Evolutionary conservation across 2,797 vertebrate genomes (phyloP).

Genomic region (Galaxias olidus): DNA sequence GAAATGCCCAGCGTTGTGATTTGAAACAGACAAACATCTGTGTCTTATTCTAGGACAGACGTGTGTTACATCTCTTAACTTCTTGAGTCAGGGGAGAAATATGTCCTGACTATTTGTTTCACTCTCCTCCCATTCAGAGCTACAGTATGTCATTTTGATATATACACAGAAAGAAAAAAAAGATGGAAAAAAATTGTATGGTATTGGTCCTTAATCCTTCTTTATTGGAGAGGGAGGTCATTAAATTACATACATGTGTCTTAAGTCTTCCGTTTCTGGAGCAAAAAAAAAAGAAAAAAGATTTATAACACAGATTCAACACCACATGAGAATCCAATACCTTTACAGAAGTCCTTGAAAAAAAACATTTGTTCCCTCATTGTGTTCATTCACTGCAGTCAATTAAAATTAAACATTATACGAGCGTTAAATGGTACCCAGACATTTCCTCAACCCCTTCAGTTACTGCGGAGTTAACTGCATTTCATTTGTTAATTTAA

Average conservation of each 20-base stretch:
- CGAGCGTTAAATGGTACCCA: not conserved
- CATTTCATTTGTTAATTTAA: constrained; percentile 37
- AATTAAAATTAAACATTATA: too few relatives aligned
- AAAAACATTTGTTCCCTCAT: not conserved
- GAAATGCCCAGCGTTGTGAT: constrained; percentile 39
- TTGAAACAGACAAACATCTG: constrained; percentile 48
- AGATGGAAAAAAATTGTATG: too few relatives aligned
- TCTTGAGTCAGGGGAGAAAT: constrained; percentile 72
- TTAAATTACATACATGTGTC: constrained; percentile 73
- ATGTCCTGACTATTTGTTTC: constrained; percentile 65
- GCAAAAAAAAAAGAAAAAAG: constrained; percentile 56
- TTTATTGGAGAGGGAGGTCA: constrained; percentile 70
- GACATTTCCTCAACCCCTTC: not conserved
- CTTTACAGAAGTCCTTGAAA: not conserved
- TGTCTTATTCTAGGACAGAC: constrained; percentile 62
- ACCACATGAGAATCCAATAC: constrained; percentile 48
- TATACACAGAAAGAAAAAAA: constrained; percentile 70
- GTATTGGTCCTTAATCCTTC: constrained; percentile 67
- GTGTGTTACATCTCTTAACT: constrained; percentile 57
- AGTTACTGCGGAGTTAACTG: too few relatives aligned
- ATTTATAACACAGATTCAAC: too few relatives aligned
- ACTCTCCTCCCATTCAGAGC: constrained; percentile 72
- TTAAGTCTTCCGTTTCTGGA: constrained; percentile 61
- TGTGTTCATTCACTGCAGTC: not conserved
- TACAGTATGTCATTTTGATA: constrained; percentile 71